Evolutionary conservation across 2,888 invertebrate species (phyloP).

Genomic region (Stegophylla sp.): DNA sequence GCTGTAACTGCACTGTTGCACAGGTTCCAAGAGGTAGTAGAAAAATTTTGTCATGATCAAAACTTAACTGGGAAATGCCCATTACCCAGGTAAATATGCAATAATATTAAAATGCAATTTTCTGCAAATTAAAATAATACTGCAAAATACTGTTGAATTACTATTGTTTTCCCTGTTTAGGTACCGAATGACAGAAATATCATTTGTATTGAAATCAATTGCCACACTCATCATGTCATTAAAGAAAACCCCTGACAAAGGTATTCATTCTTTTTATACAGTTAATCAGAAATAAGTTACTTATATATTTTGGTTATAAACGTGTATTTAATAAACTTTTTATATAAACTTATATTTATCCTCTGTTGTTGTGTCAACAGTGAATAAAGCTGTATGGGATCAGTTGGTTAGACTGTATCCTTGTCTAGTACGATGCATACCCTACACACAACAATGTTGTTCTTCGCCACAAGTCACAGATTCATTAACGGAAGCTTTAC

Average conservation of each 20-base stretch:
- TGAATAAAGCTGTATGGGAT: slow-evolving; percentile 89
- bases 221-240: slow-evolving; percentile 89
- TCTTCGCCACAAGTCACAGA: slow-evolving; percentile 78
- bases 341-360: neutral
- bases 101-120: neutral
- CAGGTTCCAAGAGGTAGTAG: slow-evolving; percentile 90
- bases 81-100: slow-evolving; percentile 73
- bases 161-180: slow-evolving; percentile 66
- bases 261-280: slow-evolving; percentile 66
- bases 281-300: no score
- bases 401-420: slow-evolving; percentile 92
- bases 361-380: slow-evolving; percentile 65
- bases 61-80: slow-evolving; percentile 84
- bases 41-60: slow-evolving; percentile 85
- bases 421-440: slow-evolving; percentile 80
- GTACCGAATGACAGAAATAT: slow-evolving; percentile 92
- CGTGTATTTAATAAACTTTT: no score
- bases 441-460: slow-evolving; percentile 68
- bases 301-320: no score
- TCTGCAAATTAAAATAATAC: neutral
- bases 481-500: slow-evolving; percentile 81
- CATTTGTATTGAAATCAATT: slow-evolving; percentile 92
- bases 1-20: slow-evolving; percentile 92
- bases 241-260: slow-evolving; percentile 89
- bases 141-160: neutral